Percentiles rank a stretch among this genome's conserved stretches.
Conservation (phyloP, 2,113 vertebrate genomes). For the Urocolius indicus region DNA sequence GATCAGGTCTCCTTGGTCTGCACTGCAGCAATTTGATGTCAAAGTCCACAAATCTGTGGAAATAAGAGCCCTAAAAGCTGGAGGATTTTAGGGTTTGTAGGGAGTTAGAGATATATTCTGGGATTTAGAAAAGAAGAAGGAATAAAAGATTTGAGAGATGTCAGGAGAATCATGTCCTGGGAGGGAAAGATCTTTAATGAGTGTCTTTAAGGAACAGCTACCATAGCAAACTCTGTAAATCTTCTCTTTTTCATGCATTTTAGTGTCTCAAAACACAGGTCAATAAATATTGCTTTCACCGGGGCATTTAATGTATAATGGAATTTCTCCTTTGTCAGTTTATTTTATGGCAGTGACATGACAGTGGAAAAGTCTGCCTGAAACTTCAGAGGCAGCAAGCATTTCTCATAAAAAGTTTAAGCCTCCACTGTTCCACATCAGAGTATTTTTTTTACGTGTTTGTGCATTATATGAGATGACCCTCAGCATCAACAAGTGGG, state of each 20-base stretch:
- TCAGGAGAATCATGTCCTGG: background rate
- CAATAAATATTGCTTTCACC: slow-evolving; percentile 41
- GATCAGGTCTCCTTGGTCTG: background rate
- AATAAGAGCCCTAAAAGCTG: background rate
- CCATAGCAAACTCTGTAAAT: slow-evolving; percentile 9
- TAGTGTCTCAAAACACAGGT: slow-evolving; percentile 9
- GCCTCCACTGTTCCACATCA: background rate
- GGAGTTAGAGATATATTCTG: background rate
- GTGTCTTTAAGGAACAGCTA: background rate
- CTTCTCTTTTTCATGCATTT: slow-evolving; percentile 15
- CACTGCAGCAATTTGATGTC: background rate
- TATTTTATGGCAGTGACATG: background rate
- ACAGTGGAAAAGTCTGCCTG: background rate
- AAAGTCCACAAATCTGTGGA: background rate
- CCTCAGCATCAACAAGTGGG: background rate
- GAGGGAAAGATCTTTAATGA: background rate
- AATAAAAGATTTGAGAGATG: background rate
- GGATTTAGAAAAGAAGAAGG: background rate
- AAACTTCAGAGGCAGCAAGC: background rate
- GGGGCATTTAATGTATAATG: background rate
- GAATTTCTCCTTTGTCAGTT: slow-evolving; percentile 20
- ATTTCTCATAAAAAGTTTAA: background rate
- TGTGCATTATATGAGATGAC: background rate
- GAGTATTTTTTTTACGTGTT: background rate
- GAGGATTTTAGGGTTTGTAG: background rate